A percentile compares a stretch with the other conserved stretches of the same genome.
Evolutionary conservation across 2,888 invertebrate species (phyloP).

Genomic region (Tetheella fluctuosa): DNA sequence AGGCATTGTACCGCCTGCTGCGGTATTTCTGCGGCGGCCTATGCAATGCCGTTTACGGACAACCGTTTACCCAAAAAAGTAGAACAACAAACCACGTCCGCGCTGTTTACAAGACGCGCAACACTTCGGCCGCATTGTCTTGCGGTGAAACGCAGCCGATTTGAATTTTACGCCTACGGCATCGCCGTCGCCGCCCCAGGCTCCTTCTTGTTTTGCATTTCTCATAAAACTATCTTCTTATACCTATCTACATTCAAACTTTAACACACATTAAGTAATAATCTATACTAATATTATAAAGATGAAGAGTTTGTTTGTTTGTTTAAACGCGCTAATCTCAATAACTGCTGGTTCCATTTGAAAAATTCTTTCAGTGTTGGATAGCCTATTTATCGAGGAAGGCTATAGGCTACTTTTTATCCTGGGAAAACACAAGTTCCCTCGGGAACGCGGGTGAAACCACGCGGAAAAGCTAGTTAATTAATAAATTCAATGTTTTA

Average conservation of each 20-base stretch:
- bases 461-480: too few species aligned
- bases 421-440: too few species aligned
- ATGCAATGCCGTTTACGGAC: conserved; percentile 75
- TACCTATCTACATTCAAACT: conserved; percentile 28
- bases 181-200: conserved; percentile 29
- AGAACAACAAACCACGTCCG: conserved; percentile 76
- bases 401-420: too few species aligned
- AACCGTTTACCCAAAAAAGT: conserved; percentile 82
- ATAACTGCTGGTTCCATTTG: too few species aligned
- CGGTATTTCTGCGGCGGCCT: conserved; percentile 77
- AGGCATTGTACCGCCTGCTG: conserved; percentile 72
- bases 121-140: conserved; percentile 78
- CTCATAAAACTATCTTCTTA: conserved; percentile 43
- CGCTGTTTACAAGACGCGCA: conserved; percentile 78
- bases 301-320: too few species aligned
- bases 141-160: conserved; percentile 72
- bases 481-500: conserved; percentile 20
- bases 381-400: too few species aligned
- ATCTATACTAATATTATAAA: too few species aligned
- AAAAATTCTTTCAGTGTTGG: too few species aligned
- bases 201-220: conserved; percentile 61
- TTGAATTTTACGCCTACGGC: conserved; percentile 78
- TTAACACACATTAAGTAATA: background rate
- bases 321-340: too few species aligned
- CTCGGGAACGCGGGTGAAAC: too few species aligned